Base-by-base conservation (phyloP, 2,113 vertebrate genomes). In the Gadus macrocephalus region DNA sequence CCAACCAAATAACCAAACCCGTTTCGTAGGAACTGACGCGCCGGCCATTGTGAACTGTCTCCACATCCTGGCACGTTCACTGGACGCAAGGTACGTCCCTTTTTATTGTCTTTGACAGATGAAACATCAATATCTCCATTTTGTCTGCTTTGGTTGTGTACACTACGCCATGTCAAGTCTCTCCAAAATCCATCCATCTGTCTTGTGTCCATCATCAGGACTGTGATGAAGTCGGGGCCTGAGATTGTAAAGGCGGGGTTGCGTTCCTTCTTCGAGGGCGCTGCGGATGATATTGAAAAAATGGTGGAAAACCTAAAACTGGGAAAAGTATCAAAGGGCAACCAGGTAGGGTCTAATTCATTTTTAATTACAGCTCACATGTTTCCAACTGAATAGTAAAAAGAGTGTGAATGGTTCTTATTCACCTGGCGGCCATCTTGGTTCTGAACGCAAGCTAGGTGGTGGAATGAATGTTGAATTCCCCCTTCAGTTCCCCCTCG, bases 191-290 rank as follows among this genome's bases (percentile, higher is more conserved):
- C 28, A 19, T 19, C n/a, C 27, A 12, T 74, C 4, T 53, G 67
- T 70, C 2, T 20, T 59, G 27, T 12, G 28, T 69, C 70, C 2
- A 14, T 49, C 42, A 49, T 14, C 55, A 96, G 96, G 90, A 98
- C 95, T 0, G 95, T 98, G 55, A 97, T 97, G 95, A 98, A 98
- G 83, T 98, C 96, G 0, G 96, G 96, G 5, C 96, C 96, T 0
- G 96, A 97, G 91, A 98, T 98, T 2, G 95, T 98, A n/a, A 98
- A 98, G 89, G 96, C 96, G 0, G 96, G 96, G 3, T 88, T 98
- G 68, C 90, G 94, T 11, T 96, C 93, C 0, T 96, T 97, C 87
- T 98, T 97, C 25, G 95, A 98, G 85, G 93, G 96, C 0, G 95
- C 96, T 2, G 93, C 96, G 0, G 96, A 97, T 78, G 96, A 98